Conservation (phyloP, 37 sponge, comb jelly and placozoan species). For the Oscarella lobularis region DNA sequence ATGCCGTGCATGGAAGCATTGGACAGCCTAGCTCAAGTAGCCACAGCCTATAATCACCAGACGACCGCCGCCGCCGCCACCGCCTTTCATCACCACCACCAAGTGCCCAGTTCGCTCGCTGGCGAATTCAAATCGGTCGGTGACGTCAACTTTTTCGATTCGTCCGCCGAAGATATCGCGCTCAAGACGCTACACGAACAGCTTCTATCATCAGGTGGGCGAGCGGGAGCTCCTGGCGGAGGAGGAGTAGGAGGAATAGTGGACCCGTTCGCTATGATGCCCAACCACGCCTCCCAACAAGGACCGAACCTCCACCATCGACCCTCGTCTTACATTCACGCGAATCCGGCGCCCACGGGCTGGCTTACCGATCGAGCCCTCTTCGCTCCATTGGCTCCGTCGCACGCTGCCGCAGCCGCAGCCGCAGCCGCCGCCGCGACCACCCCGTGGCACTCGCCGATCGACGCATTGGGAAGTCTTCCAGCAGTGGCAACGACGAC, state of each 20-base stretch:
- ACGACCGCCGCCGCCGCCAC: not conserved
- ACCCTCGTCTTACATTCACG: not conserved
- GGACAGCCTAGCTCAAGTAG: not conserved
- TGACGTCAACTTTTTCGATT: not conserved
- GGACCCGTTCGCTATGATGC: not conserved
- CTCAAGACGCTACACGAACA: not conserved
- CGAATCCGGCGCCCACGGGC: not conserved
- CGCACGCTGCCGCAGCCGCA: too few species aligned
- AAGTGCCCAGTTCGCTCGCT: not conserved
- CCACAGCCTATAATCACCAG: not conserved
- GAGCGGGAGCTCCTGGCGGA: too few species aligned
- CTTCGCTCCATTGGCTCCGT: not conserved
- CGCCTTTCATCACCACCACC: not conserved
- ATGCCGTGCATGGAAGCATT: slow-evolving; percentile 2
- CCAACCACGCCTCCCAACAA: not conserved
- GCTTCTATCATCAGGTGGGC: too few species aligned
- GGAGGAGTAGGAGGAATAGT: too few species aligned
- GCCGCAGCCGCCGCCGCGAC: too few species aligned
- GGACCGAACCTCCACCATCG: not conserved
- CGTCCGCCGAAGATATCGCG: not conserved
- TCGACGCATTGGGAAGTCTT: too few species aligned
- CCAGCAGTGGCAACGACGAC: too few species aligned
- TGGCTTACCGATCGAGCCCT: not conserved
- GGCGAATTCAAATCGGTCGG: not conserved
- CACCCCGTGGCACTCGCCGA: too few species aligned